Conservation (phyloP, 2,113 vertebrate species). For the Ia io region DNA sequence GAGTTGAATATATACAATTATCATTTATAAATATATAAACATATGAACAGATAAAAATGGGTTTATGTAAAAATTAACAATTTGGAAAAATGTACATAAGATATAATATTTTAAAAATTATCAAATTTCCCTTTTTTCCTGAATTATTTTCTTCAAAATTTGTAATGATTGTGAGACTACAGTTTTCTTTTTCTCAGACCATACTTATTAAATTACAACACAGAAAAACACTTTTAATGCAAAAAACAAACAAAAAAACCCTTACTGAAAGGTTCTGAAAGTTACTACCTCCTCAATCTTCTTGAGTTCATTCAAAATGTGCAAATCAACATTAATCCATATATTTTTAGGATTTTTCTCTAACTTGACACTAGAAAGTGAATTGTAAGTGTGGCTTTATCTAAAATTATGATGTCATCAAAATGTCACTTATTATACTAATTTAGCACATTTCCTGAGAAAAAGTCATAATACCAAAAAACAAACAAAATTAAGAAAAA, state of each 20-base stretch:
- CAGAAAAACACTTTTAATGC: not conserved
- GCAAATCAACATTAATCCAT: not conserved
- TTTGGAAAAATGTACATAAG: not conserved
- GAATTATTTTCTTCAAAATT: not conserved
- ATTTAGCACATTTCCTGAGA: not conserved
- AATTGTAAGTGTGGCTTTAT: not conserved
- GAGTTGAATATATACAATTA: not conserved
- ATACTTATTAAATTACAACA: not conserved
- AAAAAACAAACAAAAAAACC: not conserved
- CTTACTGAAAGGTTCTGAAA: not conserved
- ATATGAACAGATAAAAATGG: not conserved
- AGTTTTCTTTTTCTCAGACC: not conserved
- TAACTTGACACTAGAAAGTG: not conserved
- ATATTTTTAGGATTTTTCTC: not conserved
- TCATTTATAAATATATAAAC: not conserved
- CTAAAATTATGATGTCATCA: not conserved
- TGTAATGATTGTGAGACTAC: not conserved
- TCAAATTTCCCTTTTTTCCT: not conserved
- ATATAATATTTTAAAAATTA: not conserved
- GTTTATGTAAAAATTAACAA: not conserved
- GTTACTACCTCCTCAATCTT: not conserved
- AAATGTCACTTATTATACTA: not conserved
- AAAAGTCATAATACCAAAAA: not conserved
- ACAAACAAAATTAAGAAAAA: not conserved
- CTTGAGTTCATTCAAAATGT: not conserved